Evolutionary conservation across 1,140 invertebrate species (phyloP).

Genomic region (Pogonus chalceus): DNA sequence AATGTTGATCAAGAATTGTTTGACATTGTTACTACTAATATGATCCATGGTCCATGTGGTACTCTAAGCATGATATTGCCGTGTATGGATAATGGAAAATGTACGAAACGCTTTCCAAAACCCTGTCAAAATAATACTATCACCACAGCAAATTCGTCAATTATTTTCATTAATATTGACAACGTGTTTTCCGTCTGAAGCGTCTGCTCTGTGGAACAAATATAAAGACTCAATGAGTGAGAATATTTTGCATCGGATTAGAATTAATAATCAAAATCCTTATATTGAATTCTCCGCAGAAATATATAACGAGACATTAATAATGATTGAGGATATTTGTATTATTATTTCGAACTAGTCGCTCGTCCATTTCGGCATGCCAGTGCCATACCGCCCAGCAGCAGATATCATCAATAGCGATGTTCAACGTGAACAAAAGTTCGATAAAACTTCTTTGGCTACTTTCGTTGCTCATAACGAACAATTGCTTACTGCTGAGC

Average conservation of each 20-base stretch:
- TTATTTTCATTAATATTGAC: background rate
- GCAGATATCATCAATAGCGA: too few species aligned
- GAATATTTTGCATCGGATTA: background rate
- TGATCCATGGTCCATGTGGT: constrained; percentile 30
- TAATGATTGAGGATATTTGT: background rate
- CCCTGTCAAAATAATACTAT: constrained; percentile 13
- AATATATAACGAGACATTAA: background rate
- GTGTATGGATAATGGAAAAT: constrained; percentile 31
- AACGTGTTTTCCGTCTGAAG: background rate
- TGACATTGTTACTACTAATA: constrained; percentile 22
- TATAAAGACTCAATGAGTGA: background rate
- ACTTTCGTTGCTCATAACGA: constrained; percentile 25
- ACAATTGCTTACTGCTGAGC: constrained; percentile 25
- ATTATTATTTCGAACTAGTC: constrained; percentile 9
- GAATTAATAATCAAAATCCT: background rate
- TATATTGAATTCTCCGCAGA: background rate
- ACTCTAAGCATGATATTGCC: constrained; percentile 24
- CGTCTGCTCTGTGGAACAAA: background rate
- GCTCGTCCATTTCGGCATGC: background rate
- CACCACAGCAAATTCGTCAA: background rate
- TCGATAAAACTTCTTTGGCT: too few species aligned
- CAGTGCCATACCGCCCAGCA: background rate
- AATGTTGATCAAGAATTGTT: constrained; percentile 19
- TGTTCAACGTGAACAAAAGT: too few species aligned
- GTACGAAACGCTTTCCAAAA: constrained; percentile 20